These are phyloP conservation scores for Spisula solida DNA, from an alignment of 2,888 invertebrate genomes.

Conservation along the genomic window DNA sequence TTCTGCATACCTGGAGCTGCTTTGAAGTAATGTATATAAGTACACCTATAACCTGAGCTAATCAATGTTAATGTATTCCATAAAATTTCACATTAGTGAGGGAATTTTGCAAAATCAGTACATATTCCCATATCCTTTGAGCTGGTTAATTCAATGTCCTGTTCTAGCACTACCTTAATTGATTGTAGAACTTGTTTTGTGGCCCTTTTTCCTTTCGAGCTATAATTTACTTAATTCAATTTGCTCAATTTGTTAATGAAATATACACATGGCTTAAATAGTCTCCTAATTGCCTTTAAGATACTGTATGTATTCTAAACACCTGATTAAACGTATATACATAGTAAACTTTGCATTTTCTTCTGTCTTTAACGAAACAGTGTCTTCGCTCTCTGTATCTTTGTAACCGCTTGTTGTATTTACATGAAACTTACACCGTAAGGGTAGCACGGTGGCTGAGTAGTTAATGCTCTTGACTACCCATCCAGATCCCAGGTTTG, in stretches of 20 bases:
- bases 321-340: too few relatives aligned
- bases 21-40: not conserved
- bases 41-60: not conserved
- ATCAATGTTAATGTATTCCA: not conserved
- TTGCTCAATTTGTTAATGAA: constrained; percentile 10
- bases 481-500: too few relatives aligned
- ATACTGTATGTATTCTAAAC: too few relatives aligned
- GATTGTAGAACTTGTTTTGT: not conserved
- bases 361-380: too few relatives aligned
- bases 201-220: not conserved
- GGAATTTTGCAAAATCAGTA: not conserved
- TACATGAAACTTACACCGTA: too few relatives aligned
- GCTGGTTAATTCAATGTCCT: not conserved
- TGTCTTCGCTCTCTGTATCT: too few relatives aligned
- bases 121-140: not conserved
- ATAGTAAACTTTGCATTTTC: too few relatives aligned
- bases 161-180: not conserved
- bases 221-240: constrained; percentile 5
- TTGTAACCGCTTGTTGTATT: too few relatives aligned
- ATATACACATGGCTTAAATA: not conserved
- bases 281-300: too few relatives aligned
- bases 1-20: not conserved
- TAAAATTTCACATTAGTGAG: not conserved
- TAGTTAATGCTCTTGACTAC: too few relatives aligned
- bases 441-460: too few relatives aligned